A percentile compares a stretch with the other conserved stretches of the same genome.
phyloP scores from a whole-genome alignment of 2,113 vertebrate species.

The Tor tambroides region DNA sequence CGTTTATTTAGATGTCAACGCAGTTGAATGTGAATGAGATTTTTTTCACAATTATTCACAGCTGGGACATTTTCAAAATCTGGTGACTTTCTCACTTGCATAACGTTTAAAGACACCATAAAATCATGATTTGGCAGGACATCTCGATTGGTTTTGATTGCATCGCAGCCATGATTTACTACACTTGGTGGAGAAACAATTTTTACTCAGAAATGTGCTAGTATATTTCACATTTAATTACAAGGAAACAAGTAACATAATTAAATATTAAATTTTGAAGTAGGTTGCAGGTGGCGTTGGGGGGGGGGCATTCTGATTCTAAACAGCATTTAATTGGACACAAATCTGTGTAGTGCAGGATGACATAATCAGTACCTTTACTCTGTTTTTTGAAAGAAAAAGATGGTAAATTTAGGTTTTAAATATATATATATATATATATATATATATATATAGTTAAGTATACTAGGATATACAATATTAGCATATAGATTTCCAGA shows the following conservation, averaged over 20 bases:
- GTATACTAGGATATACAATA: too few species aligned
- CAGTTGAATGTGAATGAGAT: not conserved
- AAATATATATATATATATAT: too few species aligned
- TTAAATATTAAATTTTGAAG: too few species aligned
- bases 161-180: not conserved
- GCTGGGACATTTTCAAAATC: not conserved
- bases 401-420: not conserved
- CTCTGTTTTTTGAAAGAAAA: not conserved
- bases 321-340: not conserved
- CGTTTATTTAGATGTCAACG: conserved; percentile 38
- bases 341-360: not conserved
- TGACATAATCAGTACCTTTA: not conserved
- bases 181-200: not conserved
- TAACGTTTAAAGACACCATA: not conserved
- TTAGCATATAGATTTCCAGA: not conserved
- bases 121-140: not conserved
- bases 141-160: not conserved
- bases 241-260: not conserved
- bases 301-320: not conserved
- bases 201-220: not conserved
- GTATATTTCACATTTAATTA: not conserved
- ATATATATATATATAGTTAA: too few species aligned
- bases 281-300: not conserved
- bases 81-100: not conserved
- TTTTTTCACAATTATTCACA: not conserved